Evolutionary conservation across 2,113 vertebrate genomes (phyloP).

Genomic region (Amphiprion ocellaris): DNA sequence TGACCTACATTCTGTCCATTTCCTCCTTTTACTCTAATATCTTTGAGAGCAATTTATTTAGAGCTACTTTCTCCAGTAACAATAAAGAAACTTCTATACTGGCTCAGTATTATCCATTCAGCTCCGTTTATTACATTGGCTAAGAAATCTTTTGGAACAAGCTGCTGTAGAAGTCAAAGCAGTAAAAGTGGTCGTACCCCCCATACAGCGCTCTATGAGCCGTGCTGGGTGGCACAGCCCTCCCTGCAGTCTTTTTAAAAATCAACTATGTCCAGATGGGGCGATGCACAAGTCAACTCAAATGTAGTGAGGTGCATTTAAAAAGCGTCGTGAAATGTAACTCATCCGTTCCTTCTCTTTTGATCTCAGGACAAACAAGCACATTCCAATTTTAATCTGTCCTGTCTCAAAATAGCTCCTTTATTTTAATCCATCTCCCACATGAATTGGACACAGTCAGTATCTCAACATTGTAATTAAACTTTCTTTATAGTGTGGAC

Average conservation of each 20-base stretch:
- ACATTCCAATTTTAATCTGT: not conserved
- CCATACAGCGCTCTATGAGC: not conserved
- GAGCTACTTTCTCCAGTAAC: no score
- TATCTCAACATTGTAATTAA: slow-evolving; percentile 37
- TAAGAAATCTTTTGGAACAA: no score
- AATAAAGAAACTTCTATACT: no score
- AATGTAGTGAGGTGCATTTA: not conserved
- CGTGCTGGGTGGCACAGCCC: not conserved
- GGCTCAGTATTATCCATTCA: no score
- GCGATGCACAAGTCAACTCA: not conserved
- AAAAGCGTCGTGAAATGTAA: not conserved
- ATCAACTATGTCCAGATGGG: slow-evolving; percentile 14
- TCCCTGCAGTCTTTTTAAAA: not conserved
- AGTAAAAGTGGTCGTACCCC: not conserved
- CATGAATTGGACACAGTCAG: slow-evolving; percentile 38
- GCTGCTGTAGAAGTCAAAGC: not conserved
- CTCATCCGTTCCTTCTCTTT: slow-evolving; percentile 5
- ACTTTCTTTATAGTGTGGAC: slow-evolving; percentile 11
- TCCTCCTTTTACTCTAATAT: not conserved
- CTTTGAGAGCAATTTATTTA: no score
- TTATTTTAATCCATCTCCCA: slow-evolving; percentile 39
- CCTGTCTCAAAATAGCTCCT: not conserved
- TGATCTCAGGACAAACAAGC: slow-evolving; percentile 36
- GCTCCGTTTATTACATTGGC: no score
- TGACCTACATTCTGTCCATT: not conserved